Evolutionary conservation across 1,140 invertebrate genomes (phyloP).

Genomic region (Scaptomyza graminum): DNA sequence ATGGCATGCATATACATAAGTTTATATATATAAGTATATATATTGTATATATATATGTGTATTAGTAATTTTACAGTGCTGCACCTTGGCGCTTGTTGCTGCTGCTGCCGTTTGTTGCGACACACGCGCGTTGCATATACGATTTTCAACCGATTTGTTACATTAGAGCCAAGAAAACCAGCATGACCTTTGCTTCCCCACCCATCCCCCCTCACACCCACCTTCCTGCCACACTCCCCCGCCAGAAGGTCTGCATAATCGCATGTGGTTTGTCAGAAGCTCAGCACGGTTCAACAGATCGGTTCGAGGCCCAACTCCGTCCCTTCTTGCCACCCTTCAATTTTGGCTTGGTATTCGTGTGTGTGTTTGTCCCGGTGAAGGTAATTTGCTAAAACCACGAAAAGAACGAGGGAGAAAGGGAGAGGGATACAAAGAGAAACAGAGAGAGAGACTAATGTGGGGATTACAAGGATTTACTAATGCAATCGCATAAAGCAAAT

Average conservation of each 20-base stretch:
- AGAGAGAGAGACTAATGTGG: constrained; percentile 71
- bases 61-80: constrained; percentile 9
- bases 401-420: no score
- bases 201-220: no score
- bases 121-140: constrained; percentile 64
- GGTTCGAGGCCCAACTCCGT: background rate
- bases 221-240: background rate
- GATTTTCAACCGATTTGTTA: constrained; percentile 71
- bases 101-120: constrained; percentile 41
- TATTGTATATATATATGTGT: constrained; percentile 8
- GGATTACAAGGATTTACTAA: constrained; percentile 79
- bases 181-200: background rate
- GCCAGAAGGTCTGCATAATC: constrained; percentile 49
- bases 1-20: constrained; percentile 1
- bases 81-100: constrained; percentile 58
- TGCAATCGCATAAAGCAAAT: constrained; percentile 66
- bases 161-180: constrained; percentile 11
- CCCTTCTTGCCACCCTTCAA: no score
- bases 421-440: no score
- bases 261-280: constrained; percentile 71
- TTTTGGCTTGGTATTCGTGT: background rate
- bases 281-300: constrained; percentile 53
- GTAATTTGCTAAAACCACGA: constrained; percentile 70
- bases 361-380: constrained; percentile 42
- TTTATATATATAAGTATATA: background rate